Evolutionary conservation across 2,113 vertebrate species (phyloP).

Genomic region (Siniperca knerii): DNA sequence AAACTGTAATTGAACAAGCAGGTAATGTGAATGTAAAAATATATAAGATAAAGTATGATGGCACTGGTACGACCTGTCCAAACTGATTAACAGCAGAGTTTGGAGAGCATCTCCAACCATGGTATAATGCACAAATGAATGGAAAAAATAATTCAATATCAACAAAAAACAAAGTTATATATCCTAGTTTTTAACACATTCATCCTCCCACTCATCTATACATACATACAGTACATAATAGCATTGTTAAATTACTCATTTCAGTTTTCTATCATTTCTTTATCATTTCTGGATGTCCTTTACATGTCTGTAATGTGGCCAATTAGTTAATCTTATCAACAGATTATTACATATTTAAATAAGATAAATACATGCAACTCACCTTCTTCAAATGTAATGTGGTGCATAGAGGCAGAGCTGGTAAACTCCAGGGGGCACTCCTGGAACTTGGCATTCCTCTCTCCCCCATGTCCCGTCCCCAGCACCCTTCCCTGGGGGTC

Average conservation of each 20-base stretch:
- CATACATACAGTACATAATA: not conserved
- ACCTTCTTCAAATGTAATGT: conserved; percentile 88
- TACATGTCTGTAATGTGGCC: not conserved
- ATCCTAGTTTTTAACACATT: not conserved
- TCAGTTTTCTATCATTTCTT: not conserved
- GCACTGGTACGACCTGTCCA: not conserved
- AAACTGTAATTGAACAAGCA: not conserved
- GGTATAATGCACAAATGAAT: not conserved
- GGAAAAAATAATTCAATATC: not conserved
- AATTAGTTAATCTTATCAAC: not conserved
- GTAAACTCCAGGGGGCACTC: conserved; percentile 80
- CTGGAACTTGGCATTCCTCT: conserved; percentile 77
- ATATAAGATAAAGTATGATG: not conserved
- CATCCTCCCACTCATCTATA: not conserved
- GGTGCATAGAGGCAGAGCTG: conserved; percentile 81
- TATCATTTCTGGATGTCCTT: not conserved
- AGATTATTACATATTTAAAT: not conserved
- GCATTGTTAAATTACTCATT: not conserved
- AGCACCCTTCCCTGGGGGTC: conserved; percentile 70
- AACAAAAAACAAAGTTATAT: not conserved
- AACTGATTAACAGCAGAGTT: not conserved
- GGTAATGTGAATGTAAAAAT: not conserved
- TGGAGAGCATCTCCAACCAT: not conserved
- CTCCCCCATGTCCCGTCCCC: conserved; percentile 50
- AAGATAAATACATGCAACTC: conserved; percentile 8